Conservation (phyloP, 2,888 invertebrate genomes). For the Pasiphila rectangulata region DNA sequence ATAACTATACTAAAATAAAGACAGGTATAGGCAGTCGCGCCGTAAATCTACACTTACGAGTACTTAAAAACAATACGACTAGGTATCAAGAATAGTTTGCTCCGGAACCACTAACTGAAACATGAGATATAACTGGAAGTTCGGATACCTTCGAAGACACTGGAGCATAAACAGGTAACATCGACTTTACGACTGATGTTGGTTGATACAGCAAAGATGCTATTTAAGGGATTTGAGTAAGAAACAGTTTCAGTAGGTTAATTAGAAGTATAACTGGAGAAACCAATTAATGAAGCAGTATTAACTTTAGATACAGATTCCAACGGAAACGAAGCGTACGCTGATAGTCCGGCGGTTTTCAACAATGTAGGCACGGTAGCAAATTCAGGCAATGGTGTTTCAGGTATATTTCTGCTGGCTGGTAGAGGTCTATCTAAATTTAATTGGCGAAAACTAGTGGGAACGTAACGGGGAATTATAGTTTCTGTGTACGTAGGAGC, state of each 20-base stretch:
- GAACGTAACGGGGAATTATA: conserved; percentile 3
- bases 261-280: not conserved
- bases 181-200: not conserved
- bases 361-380: conserved; percentile 14
- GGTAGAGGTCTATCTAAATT: conserved; percentile 10
- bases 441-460: not conserved
- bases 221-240: not conserved
- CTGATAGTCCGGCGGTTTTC: conserved; percentile 22
- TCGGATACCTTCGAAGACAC: conserved; percentile 36
- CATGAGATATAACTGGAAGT: conserved; percentile 46
- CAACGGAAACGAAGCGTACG: conserved; percentile 15
- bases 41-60: conserved; percentile 44
- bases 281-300: not conserved
- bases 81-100: conserved; percentile 50
- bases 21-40: conserved; percentile 49
- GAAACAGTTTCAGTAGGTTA: not conserved
- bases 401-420: conserved; percentile 24
- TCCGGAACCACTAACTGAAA: conserved; percentile 46
- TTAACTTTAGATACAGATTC: not conserved
- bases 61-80: too few species aligned
- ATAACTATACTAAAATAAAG: not conserved
- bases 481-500: conserved; percentile 10
- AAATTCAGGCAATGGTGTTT: conserved; percentile 16
- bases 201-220: not conserved
- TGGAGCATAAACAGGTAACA: not conserved